phyloP scores from a whole-genome alignment of 2,797 vertebrate genomes.

The Erithacus rubecula region DNA sequence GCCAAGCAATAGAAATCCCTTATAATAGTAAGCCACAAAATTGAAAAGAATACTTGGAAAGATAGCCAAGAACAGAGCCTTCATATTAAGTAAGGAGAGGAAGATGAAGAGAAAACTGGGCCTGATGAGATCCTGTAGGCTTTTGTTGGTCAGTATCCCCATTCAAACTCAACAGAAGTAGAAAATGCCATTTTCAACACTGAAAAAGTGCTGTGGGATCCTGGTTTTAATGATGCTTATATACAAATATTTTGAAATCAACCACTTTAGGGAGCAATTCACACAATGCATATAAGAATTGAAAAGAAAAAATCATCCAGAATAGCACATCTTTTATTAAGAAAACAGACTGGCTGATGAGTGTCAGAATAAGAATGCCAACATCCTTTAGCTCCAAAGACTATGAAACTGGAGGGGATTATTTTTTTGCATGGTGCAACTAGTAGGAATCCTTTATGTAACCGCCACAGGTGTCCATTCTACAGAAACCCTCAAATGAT shows the following conservation, averaged over 20 bases:
- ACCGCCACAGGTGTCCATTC: background rate
- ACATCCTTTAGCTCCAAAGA: background rate
- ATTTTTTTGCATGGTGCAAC: background rate
- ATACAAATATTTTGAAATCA: background rate
- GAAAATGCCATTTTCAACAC: background rate
- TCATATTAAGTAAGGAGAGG: background rate
- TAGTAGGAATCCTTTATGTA: background rate
- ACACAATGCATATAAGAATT: background rate
- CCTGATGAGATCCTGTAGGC: background rate
- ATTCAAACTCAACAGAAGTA: background rate
- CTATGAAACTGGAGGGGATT: background rate
- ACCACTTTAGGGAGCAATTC: background rate
- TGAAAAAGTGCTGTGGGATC: background rate
- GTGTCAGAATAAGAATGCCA: background rate
- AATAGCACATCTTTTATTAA: background rate
- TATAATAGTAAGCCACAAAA: background rate
- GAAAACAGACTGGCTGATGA: background rate
- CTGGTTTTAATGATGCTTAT: background rate
- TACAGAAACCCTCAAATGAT: background rate
- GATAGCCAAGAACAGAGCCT: background rate
- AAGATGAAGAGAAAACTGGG: background rate
- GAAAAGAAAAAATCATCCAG: background rate
- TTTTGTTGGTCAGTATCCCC: background rate
- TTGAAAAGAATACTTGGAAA: background rate
- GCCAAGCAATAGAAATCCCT: background rate